Conservation (phyloP, 2,113 vertebrate genomes). For the Actenoides lindsayi region DNA sequence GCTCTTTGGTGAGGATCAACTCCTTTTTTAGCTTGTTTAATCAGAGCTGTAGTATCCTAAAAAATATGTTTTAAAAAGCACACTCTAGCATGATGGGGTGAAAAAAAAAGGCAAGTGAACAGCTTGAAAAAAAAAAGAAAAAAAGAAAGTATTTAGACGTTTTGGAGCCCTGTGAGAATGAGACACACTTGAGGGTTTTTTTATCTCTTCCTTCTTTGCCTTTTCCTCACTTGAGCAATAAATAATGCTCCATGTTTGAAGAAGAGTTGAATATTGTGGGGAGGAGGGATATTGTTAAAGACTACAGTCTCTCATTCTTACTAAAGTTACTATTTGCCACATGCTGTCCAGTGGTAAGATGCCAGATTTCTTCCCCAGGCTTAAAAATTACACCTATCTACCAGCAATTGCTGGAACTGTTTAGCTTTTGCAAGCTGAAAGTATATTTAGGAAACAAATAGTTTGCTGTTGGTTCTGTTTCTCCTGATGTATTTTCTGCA, state of each 20-base stretch:
- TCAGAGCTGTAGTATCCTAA: neutral
- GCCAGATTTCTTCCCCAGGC: neutral
- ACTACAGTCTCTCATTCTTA: neutral
- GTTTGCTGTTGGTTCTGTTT: neutral
- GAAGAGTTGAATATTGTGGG: neutral
- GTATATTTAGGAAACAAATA: neutral
- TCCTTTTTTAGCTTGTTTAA: neutral
- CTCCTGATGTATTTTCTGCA: neutral
- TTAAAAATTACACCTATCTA: neutral
- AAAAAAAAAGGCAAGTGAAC: neutral
- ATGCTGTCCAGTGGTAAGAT: neutral
- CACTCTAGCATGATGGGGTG: neutral
- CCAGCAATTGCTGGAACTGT: neutral
- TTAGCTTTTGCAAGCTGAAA: neutral
- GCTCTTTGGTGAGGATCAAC: neutral
- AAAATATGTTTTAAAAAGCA: neutral
- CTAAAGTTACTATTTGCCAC: neutral
- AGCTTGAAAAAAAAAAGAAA: neutral
- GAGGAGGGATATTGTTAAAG: neutral
- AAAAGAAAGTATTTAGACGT: neutral
- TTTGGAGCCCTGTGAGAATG: neutral
- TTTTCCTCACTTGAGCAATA: neutral
- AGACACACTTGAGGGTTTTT: neutral
- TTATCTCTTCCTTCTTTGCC: neutral
- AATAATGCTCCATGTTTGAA: neutral